Base-by-base conservation (phyloP, 2,113 vertebrate genomes). In the Sitta europaea region DNA sequence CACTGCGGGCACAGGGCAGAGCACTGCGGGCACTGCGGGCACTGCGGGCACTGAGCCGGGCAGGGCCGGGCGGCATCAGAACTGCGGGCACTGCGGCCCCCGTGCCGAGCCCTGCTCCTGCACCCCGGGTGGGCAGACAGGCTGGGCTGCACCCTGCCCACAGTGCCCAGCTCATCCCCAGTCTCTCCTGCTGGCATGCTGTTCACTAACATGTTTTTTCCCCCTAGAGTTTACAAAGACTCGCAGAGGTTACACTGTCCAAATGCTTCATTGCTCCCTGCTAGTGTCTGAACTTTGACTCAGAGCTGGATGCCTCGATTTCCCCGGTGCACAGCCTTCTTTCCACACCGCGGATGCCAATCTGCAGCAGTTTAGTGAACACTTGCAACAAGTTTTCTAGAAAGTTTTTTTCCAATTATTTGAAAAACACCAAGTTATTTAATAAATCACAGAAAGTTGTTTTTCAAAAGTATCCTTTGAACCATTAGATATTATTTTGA, bases 391-490 rank as follows among this genome's bases (percentile, higher is more conserved):
- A 59, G 68, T 84, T 92, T 68, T 87, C 63, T 13, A 25, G 25
- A 57, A 85, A 95, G 66, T 88, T 91, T 82, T 86, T 66, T 79
- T 23, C 38, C 86, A 73, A 33, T 92, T 76, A 71, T 84, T 93
- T 91, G 68, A 91, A 96, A 85, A 91, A 68, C 57, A 89, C 48
- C 31, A 35, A 84, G 40, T 82, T 93, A 86, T 86, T 90, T 85
- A 97, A 92, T 90, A 96, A 91, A 97, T 95, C 73, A 73, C 59
- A 86, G 68, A 70, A 82, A 94, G 90, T 86, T 95, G 80, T 91
- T 89, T 94, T 78, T 53, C 54, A 90, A 55, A 86, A 96, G 92
- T 91, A 92, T 86, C 89, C 96, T 96, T 95, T 97, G 89, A 97
- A 95, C 84, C 84, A 92, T 94, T 96, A 36, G 48, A 83, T 42